These are phyloP conservation scores for Molossus molossus DNA, from an alignment of 2,797 vertebrate species.

Conservation along the genomic window DNA sequence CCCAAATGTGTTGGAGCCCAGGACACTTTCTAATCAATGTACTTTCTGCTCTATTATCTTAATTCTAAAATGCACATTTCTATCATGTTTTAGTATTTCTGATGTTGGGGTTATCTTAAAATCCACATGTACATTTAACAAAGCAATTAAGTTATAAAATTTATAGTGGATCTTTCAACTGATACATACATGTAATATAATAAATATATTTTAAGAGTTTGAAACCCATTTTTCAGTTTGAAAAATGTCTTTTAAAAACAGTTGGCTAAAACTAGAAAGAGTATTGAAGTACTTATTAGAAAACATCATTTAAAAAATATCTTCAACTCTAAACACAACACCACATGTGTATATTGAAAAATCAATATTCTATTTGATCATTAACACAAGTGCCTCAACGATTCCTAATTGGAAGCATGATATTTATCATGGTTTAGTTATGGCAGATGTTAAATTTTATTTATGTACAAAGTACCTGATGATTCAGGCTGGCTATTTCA, in stretches of 20 bases:
- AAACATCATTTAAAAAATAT: conserved; percentile 41
- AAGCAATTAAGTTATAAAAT: conserved; percentile 32
- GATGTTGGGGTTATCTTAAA: background rate
- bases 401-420: background rate
- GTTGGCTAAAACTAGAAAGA: background rate
- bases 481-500: conserved; percentile 46
- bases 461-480: conserved; percentile 20
- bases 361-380: conserved; percentile 29
- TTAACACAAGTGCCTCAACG: background rate
- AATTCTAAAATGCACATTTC: background rate
- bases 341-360: background rate
- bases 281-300: conserved; percentile 1
- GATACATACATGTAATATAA: background rate
- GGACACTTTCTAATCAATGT: background rate
- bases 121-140: conserved; percentile 2
- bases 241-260: background rate
- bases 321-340: conserved; percentile 27
- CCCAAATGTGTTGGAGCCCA: background rate
- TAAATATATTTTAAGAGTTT: background rate
- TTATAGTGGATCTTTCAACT: background rate
- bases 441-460: conserved; percentile 47
- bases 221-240: background rate
- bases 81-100: conserved; percentile 45
- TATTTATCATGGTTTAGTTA: background rate
- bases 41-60: background rate